A percentile compares a stretch with the other conserved stretches of the same genome.
phyloP scores from a whole-genome alignment of 2,797 vertebrate species.

The Ctenopoma multispine region DNA sequence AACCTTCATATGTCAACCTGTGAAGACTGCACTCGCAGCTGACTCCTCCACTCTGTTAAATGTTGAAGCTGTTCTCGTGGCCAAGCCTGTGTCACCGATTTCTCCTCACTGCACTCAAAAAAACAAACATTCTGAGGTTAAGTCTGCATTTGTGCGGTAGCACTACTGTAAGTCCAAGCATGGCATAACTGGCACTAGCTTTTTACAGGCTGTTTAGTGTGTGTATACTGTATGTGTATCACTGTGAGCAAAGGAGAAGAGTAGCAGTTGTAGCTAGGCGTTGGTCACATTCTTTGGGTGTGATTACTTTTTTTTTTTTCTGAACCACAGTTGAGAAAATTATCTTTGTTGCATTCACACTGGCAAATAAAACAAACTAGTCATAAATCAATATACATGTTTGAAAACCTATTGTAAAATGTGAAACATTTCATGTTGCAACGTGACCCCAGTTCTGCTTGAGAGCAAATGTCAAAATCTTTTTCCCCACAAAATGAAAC shows the following conservation, averaged over 20 bases:
- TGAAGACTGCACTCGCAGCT: conserved; percentile 22
- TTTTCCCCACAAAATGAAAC: background rate
- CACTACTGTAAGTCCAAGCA: conserved; percentile 25
- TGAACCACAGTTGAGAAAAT: background rate
- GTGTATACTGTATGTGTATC: background rate
- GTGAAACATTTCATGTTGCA: background rate
- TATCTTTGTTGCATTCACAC: background rate
- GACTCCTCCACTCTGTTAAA: conserved; percentile 42
- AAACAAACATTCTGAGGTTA: conserved; percentile 63
- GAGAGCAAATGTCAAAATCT: background rate
- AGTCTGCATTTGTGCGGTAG: conserved; percentile 50
- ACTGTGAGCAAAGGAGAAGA: background rate
- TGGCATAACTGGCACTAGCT: conserved; percentile 51
- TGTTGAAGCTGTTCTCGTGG: conserved; percentile 63
- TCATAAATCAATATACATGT: background rate
- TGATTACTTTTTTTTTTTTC: background rate
- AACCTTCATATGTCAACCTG: conserved; percentile 33
- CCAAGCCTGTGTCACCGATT: conserved; percentile 75
- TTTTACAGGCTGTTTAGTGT: background rate
- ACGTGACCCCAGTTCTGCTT: background rate
- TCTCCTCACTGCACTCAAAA: conserved; percentile 75
- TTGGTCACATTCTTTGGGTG: background rate
- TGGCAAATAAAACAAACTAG: conserved; percentile 1
- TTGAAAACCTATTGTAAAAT: background rate
- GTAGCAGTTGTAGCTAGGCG: background rate